These are phyloP conservation scores for Pachliopta kotzebuea DNA, from an alignment of 2,888 invertebrate species.

Conservation along the genomic window DNA sequence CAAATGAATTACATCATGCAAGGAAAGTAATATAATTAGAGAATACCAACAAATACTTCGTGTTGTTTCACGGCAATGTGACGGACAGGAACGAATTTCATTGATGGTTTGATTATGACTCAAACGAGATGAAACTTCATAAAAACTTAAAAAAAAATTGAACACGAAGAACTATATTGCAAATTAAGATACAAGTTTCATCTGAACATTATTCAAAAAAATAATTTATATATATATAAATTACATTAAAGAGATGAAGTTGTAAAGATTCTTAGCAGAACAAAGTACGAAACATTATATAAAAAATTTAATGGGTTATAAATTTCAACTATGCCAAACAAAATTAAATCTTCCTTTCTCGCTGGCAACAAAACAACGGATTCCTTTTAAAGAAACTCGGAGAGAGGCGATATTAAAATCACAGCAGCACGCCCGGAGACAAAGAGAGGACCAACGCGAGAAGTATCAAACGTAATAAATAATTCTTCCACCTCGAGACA, in stretches of 20 bases:
- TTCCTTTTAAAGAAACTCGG: slow-evolving; percentile 45
- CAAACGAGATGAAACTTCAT: too few relatives aligned
- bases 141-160: too few relatives aligned
- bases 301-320: slow-evolving; percentile 14
- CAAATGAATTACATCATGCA: slow-evolving; percentile 25
- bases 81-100: not conserved
- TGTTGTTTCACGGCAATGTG: slow-evolving; percentile 16
- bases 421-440: slow-evolving; percentile 52
- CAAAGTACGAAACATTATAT: not conserved
- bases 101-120: not conserved
- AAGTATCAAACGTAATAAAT: slow-evolving; percentile 77
- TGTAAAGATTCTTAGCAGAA: not conserved
- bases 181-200: too few relatives aligned
- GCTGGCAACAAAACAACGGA: slow-evolving; percentile 38
- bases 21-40: slow-evolving; percentile 58
- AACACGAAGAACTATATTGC: too few relatives aligned
- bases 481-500: slow-evolving; percentile 73
- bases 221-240: too few relatives aligned
- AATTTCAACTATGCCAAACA: slow-evolving; percentile 22
- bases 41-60: slow-evolving; percentile 46
- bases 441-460: slow-evolving; percentile 61
- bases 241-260: not conserved
- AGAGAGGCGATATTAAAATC: slow-evolving; percentile 59
- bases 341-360: slow-evolving; percentile 16
- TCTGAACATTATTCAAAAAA: too few relatives aligned